Evolutionary conservation across 2,113 vertebrate genomes (phyloP).

Genomic region (Pangasianodon hypophthalmus): DNA sequence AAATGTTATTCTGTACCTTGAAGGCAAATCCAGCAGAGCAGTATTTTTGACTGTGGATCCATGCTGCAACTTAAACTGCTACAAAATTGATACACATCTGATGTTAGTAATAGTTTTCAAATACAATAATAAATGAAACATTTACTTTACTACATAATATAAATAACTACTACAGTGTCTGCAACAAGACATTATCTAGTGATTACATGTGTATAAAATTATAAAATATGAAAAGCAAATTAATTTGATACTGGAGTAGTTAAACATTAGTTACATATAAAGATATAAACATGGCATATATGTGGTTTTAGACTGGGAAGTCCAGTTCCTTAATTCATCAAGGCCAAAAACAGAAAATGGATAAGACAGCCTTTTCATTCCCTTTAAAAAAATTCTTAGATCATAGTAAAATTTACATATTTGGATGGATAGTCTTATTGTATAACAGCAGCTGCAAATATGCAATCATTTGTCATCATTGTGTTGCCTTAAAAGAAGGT

Average conservation of each 20-base stretch:
- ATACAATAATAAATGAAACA: background rate
- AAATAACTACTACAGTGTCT: background rate
- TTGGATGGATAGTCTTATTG: background rate
- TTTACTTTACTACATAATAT: background rate
- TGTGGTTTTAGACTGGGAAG: background rate
- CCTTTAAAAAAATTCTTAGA: no score
- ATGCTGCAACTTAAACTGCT: background rate
- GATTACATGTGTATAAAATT: background rate
- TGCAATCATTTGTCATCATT: background rate
- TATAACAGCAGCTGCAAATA: background rate
- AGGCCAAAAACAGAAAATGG: background rate
- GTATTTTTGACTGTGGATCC: background rate
- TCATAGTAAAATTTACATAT: background rate
- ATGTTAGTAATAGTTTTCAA: background rate
- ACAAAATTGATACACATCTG: background rate
- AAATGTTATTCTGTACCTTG: conserved; percentile 10
- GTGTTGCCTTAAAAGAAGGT: background rate
- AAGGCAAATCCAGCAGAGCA: conserved; percentile 36
- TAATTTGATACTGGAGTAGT: background rate
- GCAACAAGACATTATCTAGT: background rate
- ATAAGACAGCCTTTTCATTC: background rate
- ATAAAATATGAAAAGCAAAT: background rate
- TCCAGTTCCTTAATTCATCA: background rate
- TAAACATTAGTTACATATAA: background rate
- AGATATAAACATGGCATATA: background rate